Evolutionary conservation across 2,113 vertebrate genomes (phyloP), one percentile per base, ranked within the genome.

Genomic region (Acrocephalus kingi): DNA sequence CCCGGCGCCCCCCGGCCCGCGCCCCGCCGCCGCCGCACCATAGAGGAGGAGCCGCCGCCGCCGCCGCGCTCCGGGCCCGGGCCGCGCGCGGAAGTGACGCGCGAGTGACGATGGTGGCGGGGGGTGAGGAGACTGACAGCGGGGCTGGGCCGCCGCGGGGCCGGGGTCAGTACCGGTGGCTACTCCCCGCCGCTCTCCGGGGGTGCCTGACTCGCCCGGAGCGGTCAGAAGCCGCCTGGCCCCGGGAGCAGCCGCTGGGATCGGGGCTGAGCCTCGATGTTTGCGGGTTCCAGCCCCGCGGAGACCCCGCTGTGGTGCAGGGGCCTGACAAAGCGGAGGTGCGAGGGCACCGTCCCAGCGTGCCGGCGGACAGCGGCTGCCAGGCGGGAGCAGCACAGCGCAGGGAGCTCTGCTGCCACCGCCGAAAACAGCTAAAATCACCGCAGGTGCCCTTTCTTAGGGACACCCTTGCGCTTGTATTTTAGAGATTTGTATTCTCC

Each of bases 61-160:
- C 54, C 20, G 31, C 46, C 49, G 72, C 55, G 55, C 56, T 14
- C 56, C 30, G 59, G 48, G 48, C 3, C 58, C 4, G 54, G 41
- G 54, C 72, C 74, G 73, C 41, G 28, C 27, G 17, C 48, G 84
- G 94, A 95, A 85, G 17, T 73, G 68, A 62, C 37, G 81, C 22
- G 33, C 5, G 7, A 5, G 58, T 3, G 27, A 9, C 48, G 39
- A 1, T 2, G n/a, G 16, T 35, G 35, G 35, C 35, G 35, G 35
- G 35, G 30, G 5, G 55, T 6, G 41, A 39, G 2, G 11, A 2
- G 13, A 1, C 12, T 1, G 48, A 2, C 14, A 1, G 3, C 28
- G 46, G 43, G 22, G 20, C 33, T 20, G 43, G 15, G 11, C 31
- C 35, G 30, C 15, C 28, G 30, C 35, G 5, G 51, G 20, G 46